Evolutionary conservation across 2,113 vertebrate genomes (phyloP), one percentile per base, ranked within the genome.

Genomic region (Microtus montanus): DNA sequence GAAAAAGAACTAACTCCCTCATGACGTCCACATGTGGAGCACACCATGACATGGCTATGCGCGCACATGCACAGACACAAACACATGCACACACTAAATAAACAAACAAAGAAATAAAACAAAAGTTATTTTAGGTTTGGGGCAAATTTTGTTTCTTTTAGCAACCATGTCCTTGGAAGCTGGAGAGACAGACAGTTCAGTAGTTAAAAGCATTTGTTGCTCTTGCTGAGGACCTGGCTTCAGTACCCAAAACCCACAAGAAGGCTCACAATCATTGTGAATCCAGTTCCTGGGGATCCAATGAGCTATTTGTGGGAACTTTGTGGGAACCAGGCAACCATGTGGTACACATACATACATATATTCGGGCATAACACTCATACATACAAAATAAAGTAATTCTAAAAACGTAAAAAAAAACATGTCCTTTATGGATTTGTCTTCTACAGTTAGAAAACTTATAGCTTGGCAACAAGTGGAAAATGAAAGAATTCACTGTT

Each of bases 81-180:
- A 58, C 58, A 33, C 30, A 44, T 26, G 15, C 11, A 47, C 41
- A 73, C 68, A 75, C 73, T 58, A 58, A 58, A 12, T 41, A 47
- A 10, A 77, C 41, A 75, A 20, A 75, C 74, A 75, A 75, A 75
- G 44, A 44, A 44, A 75, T 75, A 6, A 35, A 94, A 83, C 41
- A 70, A 90, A 61, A 83, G 5, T 61, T 93, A 54, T 70, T 66
- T 73, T 68, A 12, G 38, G 91, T 24, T 35, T 86, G 26, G 52
- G 9, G 9, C 71, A 87, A 74, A 91, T 41, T 92, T 71, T 92
- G 47, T 83, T 92, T 87, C 79, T 82, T 86, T 86, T 87, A 86
- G 75, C 22, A 91, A 47, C 7, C 22, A 87, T 20, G 20, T 35
- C 58, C 22, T 82, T 38, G 54, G 22, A 54, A 24, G n/a, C 13